Percentiles rank a stretch among this genome's conserved stretches.
These are phyloP conservation scores for Drosophila multiciliata DNA, from an alignment of 2,888 invertebrate genomes.

Conservation along the genomic window DNA sequence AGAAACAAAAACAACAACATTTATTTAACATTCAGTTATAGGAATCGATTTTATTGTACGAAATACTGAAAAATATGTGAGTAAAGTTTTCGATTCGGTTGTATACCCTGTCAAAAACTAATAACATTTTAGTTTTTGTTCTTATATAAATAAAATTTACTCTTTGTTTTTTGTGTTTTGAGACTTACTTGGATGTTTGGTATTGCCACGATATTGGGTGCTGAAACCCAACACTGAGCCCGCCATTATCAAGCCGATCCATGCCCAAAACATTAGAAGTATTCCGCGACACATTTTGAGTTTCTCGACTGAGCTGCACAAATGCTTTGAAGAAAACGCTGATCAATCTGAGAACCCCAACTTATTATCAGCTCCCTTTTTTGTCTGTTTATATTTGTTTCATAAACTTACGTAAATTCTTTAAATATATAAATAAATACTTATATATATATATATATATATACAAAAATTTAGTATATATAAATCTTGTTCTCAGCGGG, in stretches of 20 bases:
- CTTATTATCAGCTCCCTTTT: slow-evolving; percentile 23
- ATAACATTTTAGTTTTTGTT: no score
- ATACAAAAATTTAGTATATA: background rate
- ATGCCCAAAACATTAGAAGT: slow-evolving; percentile 1
- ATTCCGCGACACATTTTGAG: slow-evolving; percentile 22
- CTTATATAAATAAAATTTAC: no score
- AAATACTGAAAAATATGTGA: no score
- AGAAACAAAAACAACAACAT: background rate
- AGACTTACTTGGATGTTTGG: slow-evolving; percentile 65
- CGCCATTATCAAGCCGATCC: background rate
- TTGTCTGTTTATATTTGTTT: background rate
- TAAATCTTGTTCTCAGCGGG: background rate
- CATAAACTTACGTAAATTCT: background rate
- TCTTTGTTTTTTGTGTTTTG: no score
- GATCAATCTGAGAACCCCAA: slow-evolving; percentile 10
- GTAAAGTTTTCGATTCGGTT: no score
- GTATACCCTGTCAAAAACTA: no score
- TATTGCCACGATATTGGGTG: slow-evolving; percentile 70
- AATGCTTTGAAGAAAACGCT: slow-evolving; percentile 6
- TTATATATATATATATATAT: background rate
- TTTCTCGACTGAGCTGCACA: background rate
- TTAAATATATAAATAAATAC: background rate
- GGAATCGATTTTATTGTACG: background rate
- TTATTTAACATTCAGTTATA: background rate
- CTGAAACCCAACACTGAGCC: slow-evolving; percentile 34